phyloP scores from a whole-genome alignment of 2,888 invertebrate species.

The Heliconius charithonia region DNA sequence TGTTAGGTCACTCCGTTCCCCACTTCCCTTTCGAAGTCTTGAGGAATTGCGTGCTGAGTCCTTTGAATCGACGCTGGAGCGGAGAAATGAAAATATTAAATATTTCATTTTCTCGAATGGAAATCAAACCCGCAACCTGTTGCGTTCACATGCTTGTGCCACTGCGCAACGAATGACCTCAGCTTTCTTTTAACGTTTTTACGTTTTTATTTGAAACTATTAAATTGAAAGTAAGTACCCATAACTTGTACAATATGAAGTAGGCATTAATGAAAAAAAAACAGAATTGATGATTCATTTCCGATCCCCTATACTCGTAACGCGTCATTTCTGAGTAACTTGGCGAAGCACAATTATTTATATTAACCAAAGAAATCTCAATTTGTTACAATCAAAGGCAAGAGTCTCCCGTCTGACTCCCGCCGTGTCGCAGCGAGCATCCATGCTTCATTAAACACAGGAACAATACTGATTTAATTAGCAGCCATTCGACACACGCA shows the following conservation, averaged over 20 bases:
- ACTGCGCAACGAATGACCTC: no score
- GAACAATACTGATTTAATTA: constrained; percentile 81
- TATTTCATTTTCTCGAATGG: no score
- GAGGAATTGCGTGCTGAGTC: no score
- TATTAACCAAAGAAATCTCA: constrained; percentile 72
- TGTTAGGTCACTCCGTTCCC: no score
- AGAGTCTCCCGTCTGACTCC: constrained; percentile 58
- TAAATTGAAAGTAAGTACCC: background rate
- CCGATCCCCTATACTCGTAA: constrained; percentile 64
- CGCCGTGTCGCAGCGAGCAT: constrained; percentile 58
- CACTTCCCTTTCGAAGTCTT: no score
- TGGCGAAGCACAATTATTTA: constrained; percentile 56
- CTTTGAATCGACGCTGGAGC: no score
- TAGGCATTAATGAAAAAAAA: constrained; percentile 14
- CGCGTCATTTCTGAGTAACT: constrained; percentile 55
- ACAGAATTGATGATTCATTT: constrained; percentile 62
- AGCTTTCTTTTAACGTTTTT: no score
- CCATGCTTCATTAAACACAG: constrained; percentile 69
- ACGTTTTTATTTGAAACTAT: background rate
- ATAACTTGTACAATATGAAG: constrained; percentile 7
- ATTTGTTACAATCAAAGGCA: constrained; percentile 78
- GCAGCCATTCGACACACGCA: constrained; percentile 77
- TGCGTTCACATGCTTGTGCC: no score
- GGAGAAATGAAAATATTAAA: no score
- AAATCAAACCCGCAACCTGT: no score